Conservation (phyloP, 2,113 vertebrate species). For the Cygnus atratus region DNA sequence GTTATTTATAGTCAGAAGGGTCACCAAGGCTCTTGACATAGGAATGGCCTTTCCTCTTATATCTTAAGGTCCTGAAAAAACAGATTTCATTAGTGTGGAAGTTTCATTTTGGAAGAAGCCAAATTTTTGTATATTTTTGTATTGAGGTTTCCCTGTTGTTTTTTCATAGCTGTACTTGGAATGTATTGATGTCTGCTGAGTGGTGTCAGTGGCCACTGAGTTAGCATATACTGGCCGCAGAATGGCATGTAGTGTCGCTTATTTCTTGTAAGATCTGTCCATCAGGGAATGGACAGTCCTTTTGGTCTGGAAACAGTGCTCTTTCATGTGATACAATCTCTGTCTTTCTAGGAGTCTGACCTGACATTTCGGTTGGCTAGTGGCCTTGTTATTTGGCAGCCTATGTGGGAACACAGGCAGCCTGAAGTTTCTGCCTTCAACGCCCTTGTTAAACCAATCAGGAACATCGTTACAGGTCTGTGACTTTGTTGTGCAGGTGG, state of each 20-base stretch:
- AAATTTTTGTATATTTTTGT: background rate
- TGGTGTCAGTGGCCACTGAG: background rate
- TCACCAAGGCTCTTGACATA: background rate
- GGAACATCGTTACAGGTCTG: conserved; percentile 94
- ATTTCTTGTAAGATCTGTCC: background rate
- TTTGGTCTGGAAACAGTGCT: background rate
- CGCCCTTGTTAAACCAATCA: conserved; percentile 90
- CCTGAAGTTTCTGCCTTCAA: conserved; percentile 95
- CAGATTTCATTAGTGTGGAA: background rate
- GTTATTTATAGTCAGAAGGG: background rate
- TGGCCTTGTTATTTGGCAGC: conserved; percentile 96
- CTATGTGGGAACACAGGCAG: conserved; percentile 98
- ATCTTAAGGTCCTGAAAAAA: background rate
- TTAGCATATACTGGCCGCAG: background rate
- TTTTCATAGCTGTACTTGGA: background rate
- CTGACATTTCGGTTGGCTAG: conserved; percentile 96
- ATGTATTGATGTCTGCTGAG: background rate
- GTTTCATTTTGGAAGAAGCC: background rate
- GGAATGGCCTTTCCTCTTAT: background rate
- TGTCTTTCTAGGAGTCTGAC: conserved; percentile 88
- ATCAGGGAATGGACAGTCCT: background rate
- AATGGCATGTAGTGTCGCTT: background rate
- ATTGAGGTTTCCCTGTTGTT: background rate
- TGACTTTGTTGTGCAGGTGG: background rate
- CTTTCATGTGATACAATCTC: background rate